These are phyloP conservation scores for Periophthalmus modestus DNA, from an alignment of 2,113 vertebrate genomes.

Conservation along the genomic window DNA sequence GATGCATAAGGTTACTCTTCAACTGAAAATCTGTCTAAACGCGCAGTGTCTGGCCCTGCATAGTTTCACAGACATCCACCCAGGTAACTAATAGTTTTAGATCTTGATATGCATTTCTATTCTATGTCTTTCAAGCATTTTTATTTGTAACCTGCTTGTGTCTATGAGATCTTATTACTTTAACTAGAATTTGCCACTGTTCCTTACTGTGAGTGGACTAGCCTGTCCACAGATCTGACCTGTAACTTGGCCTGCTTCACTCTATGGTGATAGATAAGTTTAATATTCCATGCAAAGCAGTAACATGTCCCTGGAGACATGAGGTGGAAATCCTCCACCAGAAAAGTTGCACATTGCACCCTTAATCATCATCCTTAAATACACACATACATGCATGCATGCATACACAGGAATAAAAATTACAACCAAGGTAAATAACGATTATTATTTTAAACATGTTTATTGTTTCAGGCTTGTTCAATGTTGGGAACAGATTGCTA, in stretches of 20 bases:
- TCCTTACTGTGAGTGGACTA: no score
- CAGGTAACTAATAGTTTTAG: constrained; percentile 76
- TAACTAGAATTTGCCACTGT: not conserved
- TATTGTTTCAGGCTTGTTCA: constrained; percentile 88
- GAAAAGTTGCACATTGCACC: not conserved
- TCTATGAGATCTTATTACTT: not conserved
- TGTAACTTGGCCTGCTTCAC: no score
- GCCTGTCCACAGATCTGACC: no score
- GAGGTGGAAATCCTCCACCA: no score
- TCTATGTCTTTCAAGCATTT: not conserved
- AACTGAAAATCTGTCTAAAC: constrained; percentile 92
- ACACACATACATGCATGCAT: not conserved
- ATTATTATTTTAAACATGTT: not conserved
- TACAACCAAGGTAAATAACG: not conserved
- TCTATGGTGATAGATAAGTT: no score
- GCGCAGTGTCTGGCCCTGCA: constrained; percentile 90
- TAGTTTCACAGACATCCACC: constrained; percentile 92
- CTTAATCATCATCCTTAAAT: not conserved
- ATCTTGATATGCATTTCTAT: not conserved
- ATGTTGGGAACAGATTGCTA: constrained; percentile 91
- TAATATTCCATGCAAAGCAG: no score
- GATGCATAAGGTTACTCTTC: constrained; percentile 87
- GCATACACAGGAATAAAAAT: not conserved
- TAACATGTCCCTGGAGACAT: no score
- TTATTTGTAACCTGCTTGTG: not conserved